Evolutionary conservation across 2,888 invertebrate genomes (phyloP), one percentile per base, ranked within the genome.

Genomic region (Arctia plantaginis): DNA sequence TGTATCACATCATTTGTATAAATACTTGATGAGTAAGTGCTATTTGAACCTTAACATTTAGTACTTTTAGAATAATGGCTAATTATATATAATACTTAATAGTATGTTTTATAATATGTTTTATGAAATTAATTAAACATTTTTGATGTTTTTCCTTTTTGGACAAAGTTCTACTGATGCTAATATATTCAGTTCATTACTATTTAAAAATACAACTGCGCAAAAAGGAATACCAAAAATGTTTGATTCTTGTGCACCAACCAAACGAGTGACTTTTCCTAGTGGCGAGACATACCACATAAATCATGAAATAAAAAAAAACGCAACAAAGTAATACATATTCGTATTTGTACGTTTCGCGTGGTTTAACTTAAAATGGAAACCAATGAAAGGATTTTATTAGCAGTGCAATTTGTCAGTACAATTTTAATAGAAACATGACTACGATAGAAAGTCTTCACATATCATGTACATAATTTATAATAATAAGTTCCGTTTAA

Each of bases 391-490:
- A 59, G 51, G 55, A 70, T 39, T 78, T 82, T 51, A 27, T 68
- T 68, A 69, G 79, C 83, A 82, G 81, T 68, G 79, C 80, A 79
- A 74, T 80, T 82, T 82, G 68, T 74, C 47, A 47, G 30, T 66
- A 47, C 47, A 69, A 15, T 68, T 66, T 72, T 18, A 20, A 62
- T 20, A 55, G 69, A 51, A 39, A 35, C 73, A 41, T 39, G 30
- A 20, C 27, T 13, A 67, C 4, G 62, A 30, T 74, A 59, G 74
- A 74, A 74, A 74, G 74, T 74, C 59, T 74, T 71, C 70, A 59
- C 35, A 47, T 39, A 69, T 27, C 33, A 59, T 64, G 27, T 71
- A 64, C 62, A 70, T 35, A n/a, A 62, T 30, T 66, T 71, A 41
- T 65, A 35, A 13, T 27, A 18, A 68, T 47, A 7, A 39, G 68